Evolutionary conservation across 2,113 vertebrate genomes (phyloP).

Genomic region (Rhea pennata): DNA sequence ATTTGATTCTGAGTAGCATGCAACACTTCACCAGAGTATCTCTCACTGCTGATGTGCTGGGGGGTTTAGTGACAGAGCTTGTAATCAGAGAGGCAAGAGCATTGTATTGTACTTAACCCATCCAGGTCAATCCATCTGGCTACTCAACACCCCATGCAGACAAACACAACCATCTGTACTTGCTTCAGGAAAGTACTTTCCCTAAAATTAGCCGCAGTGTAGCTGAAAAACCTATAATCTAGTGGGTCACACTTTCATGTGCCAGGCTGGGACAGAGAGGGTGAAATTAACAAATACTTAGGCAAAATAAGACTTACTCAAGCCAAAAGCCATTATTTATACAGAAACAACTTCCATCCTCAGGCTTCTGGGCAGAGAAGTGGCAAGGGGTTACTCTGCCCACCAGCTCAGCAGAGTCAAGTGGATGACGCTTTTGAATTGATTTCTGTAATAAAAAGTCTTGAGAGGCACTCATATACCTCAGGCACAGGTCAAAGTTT

Average conservation of each 20-base stretch:
- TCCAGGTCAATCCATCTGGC: not conserved
- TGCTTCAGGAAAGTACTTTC: not conserved
- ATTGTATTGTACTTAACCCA: not conserved
- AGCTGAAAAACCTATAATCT: not conserved
- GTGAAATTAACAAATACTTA: not conserved
- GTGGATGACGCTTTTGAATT: not conserved
- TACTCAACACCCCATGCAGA: not conserved
- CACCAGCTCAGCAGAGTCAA: not conserved
- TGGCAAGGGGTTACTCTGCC: not conserved
- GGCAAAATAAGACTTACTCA: not conserved
- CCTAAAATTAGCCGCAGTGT: not conserved
- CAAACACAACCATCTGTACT: not conserved
- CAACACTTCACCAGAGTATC: not conserved
- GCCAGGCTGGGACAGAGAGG: not conserved
- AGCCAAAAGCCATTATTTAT: not conserved
- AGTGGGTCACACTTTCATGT: not conserved
- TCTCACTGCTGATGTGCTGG: constrained; percentile 55
- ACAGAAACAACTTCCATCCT: not conserved
- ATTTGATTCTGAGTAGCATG: not conserved
- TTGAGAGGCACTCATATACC: not conserved
- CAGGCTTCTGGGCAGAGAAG: not conserved
- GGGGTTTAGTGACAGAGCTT: constrained; percentile 63
- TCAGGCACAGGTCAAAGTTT: not conserved
- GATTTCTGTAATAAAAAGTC: not conserved
- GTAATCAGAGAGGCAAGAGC: constrained; percentile 62